A percentile compares a stretch with the other conserved stretches of the same genome.
phyloP scores from a whole-genome alignment of 2,888 invertebrate genomes.

The Scrobipalpa costella region DNA sequence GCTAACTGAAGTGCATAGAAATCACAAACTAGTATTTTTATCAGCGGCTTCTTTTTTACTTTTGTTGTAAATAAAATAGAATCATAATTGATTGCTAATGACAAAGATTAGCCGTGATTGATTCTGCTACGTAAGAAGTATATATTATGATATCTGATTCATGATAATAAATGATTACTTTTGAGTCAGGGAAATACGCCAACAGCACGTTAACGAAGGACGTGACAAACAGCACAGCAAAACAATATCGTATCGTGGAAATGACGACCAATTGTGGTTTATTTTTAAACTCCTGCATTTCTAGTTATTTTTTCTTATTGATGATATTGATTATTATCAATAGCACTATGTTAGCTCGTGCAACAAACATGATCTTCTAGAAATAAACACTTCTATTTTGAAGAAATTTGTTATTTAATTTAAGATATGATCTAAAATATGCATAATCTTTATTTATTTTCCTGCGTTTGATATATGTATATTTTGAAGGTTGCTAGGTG shows the following conservation, averaged over 20 bases:
- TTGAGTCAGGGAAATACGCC: slow-evolving; percentile 6
- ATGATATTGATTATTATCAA: too few relatives aligned
- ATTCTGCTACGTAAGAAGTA: slow-evolving; percentile 8
- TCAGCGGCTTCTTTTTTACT: slow-evolving; percentile 1
- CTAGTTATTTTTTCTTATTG: background rate
- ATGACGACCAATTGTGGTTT: background rate
- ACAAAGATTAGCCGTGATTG: slow-evolving; percentile 19
- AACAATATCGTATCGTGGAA: background rate
- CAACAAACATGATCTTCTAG: too few relatives aligned
- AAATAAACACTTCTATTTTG: too few relatives aligned
- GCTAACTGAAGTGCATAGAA: background rate
- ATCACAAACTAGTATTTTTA: background rate
- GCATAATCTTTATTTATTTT: too few relatives aligned
- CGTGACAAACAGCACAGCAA: background rate
- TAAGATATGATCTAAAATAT: too few relatives aligned
- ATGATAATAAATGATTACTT: slow-evolving; percentile 6
- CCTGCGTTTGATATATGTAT: too few relatives aligned
- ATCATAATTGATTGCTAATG: slow-evolving; percentile 6
- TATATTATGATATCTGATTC: background rate
- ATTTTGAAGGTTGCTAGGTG: too few relatives aligned
- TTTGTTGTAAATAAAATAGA: slow-evolving; percentile 2
- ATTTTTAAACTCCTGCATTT: background rate
- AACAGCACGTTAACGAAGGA: background rate
- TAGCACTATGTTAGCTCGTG: too few relatives aligned
- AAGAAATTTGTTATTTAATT: too few relatives aligned